Percentiles rank a stretch among this genome's conserved stretches.
Evolutionary conservation across 2,113 vertebrate genomes (phyloP).

Genomic region (Syrmaticus mikado): DNA sequence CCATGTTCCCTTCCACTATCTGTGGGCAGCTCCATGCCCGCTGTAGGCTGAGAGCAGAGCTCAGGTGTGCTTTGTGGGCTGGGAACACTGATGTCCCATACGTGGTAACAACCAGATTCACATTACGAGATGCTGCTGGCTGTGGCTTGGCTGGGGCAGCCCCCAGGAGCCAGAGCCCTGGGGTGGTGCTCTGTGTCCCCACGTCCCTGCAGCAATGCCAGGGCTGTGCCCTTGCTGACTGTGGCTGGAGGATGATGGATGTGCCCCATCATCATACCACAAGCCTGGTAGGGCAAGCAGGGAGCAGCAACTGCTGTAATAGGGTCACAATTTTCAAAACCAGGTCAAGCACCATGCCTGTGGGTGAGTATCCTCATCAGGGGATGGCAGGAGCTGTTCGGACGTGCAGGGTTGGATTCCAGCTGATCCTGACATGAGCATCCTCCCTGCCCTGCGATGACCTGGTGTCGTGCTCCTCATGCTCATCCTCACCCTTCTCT

Average conservation of each 20-base stretch:
- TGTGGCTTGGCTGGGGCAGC: accelerated
- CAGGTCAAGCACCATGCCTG: background rate
- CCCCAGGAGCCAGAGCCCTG: background rate
- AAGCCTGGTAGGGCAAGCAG: background rate
- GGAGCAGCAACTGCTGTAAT: background rate
- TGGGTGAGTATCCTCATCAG: background rate
- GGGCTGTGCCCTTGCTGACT: background rate
- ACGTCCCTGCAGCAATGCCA: background rate
- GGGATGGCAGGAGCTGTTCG: background rate
- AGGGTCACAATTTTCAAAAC: background rate
- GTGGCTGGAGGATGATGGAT: background rate
- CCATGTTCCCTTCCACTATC: background rate
- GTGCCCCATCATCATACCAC: background rate
- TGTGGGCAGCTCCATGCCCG: accelerated
- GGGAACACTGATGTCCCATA: background rate
- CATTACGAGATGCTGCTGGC: background rate
- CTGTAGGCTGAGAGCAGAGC: background rate
- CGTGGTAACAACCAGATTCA: background rate
- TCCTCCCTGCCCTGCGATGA: background rate
- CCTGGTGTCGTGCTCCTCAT: accelerated
- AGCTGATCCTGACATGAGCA: background rate
- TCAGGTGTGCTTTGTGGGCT: background rate
- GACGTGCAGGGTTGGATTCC: background rate
- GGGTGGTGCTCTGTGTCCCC: background rate
- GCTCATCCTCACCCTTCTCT: background rate